Evolutionary conservation across 2,113 vertebrate species (phyloP).

Genomic region (Plecturocebus donacophilus): DNA sequence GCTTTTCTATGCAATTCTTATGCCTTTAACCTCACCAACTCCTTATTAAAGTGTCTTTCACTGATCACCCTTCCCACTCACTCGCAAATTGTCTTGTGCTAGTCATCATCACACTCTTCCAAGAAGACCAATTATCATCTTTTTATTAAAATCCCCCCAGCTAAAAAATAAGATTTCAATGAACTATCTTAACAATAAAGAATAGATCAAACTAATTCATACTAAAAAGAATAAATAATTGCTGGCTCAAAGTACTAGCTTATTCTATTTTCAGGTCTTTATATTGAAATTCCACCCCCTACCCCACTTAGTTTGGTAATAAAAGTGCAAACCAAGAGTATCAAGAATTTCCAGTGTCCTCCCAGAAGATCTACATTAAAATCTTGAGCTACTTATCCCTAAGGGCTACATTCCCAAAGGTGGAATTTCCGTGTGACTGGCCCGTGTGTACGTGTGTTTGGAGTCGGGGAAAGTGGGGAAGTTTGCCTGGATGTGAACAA

Average conservation of each 20-base stretch:
- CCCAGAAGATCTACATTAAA: slow-evolving; percentile 37
- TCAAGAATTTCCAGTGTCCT: slow-evolving; percentile 32
- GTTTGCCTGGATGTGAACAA: slow-evolving; percentile 64
- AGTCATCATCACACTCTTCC: not conserved
- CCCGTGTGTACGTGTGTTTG: not conserved
- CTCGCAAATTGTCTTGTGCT: not conserved
- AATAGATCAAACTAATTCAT: not conserved
- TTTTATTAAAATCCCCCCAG: not conserved
- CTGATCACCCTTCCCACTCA: not conserved
- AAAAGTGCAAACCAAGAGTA: not conserved
- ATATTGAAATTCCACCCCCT: not conserved
- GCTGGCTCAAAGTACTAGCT: not conserved
- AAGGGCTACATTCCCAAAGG: slow-evolving; percentile 51
- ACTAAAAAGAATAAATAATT: not conserved
- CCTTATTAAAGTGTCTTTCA: not conserved
- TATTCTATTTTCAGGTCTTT: not conserved
- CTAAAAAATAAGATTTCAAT: not conserved
- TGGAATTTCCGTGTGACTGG: slow-evolving; percentile 59
- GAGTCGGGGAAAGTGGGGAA: not conserved
- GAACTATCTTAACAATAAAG: not conserved
- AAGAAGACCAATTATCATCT: not conserved
- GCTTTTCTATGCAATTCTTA: not conserved
- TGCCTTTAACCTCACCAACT: not conserved
- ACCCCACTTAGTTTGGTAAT: not conserved
- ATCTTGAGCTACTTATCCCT: slow-evolving; percentile 43